These are phyloP conservation scores for Aplochiton taeniatus DNA, from an alignment of 2,797 vertebrate species.

Conservation along the genomic window DNA sequence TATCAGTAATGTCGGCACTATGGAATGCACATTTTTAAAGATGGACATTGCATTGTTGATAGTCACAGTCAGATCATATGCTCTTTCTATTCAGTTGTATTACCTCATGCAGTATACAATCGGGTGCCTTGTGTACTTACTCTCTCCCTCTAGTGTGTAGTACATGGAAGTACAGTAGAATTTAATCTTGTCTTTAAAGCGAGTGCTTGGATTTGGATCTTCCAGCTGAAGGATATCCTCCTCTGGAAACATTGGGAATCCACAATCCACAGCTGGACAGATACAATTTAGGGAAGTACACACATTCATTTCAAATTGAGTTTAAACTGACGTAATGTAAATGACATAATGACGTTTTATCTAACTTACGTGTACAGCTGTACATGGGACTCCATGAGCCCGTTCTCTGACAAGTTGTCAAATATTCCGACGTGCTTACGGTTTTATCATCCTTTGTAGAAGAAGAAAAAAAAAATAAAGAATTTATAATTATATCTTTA, in stretches of 20 bases:
- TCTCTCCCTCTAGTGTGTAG: slow-evolving; percentile 75
- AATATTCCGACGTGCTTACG: slow-evolving; percentile 26
- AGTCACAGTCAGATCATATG: background rate
- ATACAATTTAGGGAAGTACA: background rate
- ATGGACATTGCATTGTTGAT: background rate
- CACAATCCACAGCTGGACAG: slow-evolving; percentile 82
- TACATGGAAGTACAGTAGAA: slow-evolving; percentile 78
- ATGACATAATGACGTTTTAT: background rate
- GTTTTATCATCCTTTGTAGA: background rate
- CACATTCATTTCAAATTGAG: background rate
- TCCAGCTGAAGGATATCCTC: slow-evolving; percentile 54
- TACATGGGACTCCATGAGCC: slow-evolving; percentile 65
- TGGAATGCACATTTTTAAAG: background rate
- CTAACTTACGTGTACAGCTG: slow-evolving; percentile 67
- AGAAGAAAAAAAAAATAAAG: slow-evolving; percentile 10
- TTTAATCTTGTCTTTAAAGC: slow-evolving; percentile 65
- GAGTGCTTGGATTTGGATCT: slow-evolving; percentile 43
- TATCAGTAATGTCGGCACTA: background rate
- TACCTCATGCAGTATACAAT: too few relatives aligned
- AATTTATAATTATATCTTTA: background rate
- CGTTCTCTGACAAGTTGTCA: slow-evolving; percentile 58
- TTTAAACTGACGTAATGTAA: background rate
- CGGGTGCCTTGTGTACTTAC: slow-evolving; percentile 31
- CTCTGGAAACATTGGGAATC: slow-evolving; percentile 56
- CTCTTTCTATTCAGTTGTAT: too few relatives aligned